phyloP scores from a whole-genome alignment of 2,797 vertebrate genomes.

The Xiphorhynchus erythropygius region DNA sequence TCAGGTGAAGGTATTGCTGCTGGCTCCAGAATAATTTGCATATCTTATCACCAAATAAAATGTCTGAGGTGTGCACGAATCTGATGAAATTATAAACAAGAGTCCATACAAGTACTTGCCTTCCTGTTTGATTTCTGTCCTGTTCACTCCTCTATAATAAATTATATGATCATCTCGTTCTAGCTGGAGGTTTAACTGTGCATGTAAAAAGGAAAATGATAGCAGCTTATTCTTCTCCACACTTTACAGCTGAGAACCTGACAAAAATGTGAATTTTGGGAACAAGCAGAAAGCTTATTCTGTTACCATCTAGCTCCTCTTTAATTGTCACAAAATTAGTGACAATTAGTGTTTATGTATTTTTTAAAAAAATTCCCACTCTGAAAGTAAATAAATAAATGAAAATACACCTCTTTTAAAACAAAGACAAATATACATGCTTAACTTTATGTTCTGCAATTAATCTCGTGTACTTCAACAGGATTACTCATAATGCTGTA shows the following conservation, averaged over 20 bases:
- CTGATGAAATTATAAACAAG: slow-evolving; percentile 76
- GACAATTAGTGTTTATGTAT: background rate
- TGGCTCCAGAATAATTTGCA: slow-evolving; percentile 72
- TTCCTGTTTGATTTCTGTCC: slow-evolving; percentile 57
- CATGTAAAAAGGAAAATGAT: slow-evolving; percentile 63
- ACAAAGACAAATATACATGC: background rate
- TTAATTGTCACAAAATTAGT: background rate
- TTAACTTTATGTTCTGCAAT: slow-evolving; percentile 36
- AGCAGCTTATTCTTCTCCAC: slow-evolving; percentile 54
- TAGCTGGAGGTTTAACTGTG: slow-evolving; percentile 61
- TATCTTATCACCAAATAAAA: slow-evolving; percentile 71
- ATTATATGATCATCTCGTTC: slow-evolving; percentile 62
- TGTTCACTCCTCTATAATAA: slow-evolving; percentile 67
- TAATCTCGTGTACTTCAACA: slow-evolving; percentile 43
- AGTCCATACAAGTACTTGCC: slow-evolving; percentile 60
- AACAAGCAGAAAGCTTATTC: background rate
- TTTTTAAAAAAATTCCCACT: background rate
- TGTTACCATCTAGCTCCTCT: background rate
- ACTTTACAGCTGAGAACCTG: background rate
- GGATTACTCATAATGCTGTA: slow-evolving; percentile 13
- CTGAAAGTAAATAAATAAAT: slow-evolving; percentile 15
- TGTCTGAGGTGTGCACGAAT: slow-evolving; percentile 65
- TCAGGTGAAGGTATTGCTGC: slow-evolving; percentile 68
- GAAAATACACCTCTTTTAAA: background rate
- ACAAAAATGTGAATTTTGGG: slow-evolving; percentile 5